A percentile compares a stretch with the other conserved stretches of the same genome.
These are phyloP conservation scores for Limnephilus lunatus DNA, from an alignment of 2,888 invertebrate genomes.

Conservation along the genomic window DNA sequence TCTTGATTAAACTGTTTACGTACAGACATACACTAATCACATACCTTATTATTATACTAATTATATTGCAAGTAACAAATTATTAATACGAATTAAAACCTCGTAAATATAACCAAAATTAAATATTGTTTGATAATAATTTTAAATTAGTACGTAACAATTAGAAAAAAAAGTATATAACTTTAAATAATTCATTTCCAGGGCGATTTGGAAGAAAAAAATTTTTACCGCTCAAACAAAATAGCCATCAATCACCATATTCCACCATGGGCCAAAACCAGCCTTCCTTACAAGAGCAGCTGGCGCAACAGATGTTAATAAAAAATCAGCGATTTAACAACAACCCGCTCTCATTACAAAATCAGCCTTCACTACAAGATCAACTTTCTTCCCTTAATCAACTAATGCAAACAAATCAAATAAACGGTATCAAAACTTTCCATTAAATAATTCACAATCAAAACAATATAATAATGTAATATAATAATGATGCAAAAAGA, in stretches of 20 bases:
- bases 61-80: no score
- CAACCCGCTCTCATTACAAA: not conserved
- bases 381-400: not conserved
- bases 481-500: not conserved
- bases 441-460: not conserved
- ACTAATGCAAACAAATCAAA: not conserved
- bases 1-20: no score
- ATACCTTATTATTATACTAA: no score
- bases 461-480: not conserved
- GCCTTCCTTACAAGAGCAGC: not conserved
- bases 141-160: not conserved
- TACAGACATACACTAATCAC: no score
- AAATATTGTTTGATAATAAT: not conserved
- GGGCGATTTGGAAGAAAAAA: not conserved
- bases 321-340: not conserved
- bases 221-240: not conserved
- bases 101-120: no score
- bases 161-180: not conserved
- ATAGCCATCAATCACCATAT: not conserved
- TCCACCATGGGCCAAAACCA: not conserved
- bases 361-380: not conserved
- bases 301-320: not conserved
- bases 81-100: no score
- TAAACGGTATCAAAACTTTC: not conserved
- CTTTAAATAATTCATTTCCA: not conserved